These are phyloP conservation scores for Darevskia mixta DNA, from an alignment of 2,797 vertebrate genomes.

Conservation along the genomic window DNA sequence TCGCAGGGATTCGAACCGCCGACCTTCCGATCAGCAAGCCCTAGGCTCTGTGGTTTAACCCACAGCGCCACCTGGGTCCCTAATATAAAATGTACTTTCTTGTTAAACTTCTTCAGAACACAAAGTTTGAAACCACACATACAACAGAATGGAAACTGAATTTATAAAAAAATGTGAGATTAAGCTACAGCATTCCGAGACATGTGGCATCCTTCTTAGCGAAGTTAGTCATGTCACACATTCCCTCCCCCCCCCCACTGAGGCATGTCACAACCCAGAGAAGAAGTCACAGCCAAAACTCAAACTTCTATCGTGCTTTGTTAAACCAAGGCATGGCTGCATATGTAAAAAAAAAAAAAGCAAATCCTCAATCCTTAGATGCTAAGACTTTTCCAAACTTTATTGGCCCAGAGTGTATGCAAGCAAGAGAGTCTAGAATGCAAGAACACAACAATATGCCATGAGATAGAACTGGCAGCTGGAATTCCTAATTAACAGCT, in stretches of 20 bases:
- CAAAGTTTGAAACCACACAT: conserved; percentile 81
- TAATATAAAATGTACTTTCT: conserved; percentile 32
- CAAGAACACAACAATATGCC: conserved; percentile 19
- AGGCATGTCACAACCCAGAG: conserved; percentile 39
- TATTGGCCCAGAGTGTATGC: accelerated
- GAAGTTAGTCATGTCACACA: conserved; percentile 61
- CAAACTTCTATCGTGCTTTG: not conserved
- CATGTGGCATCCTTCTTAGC: conserved; percentile 73
- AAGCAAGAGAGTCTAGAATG: conserved; percentile 20
- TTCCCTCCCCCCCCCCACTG: conserved; percentile 56
- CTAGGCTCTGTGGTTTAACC: too few species aligned
- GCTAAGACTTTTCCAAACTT: not conserved
- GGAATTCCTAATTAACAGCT: conserved; percentile 21
- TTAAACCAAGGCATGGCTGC: not conserved
- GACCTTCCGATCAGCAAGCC: too few species aligned
- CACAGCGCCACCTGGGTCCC: too few species aligned
- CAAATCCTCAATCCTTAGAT: not conserved
- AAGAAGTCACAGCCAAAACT: conserved; percentile 28
- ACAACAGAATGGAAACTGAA: conserved; percentile 82
- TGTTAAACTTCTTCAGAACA: conserved; percentile 75
- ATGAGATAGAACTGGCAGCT: not conserved
- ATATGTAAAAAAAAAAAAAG: conserved; percentile 25
- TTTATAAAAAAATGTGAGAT: conserved; percentile 82
- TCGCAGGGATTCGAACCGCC: too few species aligned
- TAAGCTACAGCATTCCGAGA: conserved; percentile 71